Percentiles rank a stretch among this genome's conserved stretches.
These are phyloP conservation scores for Bombus pyrosoma DNA, from an alignment of 1,140 invertebrate species.

Conservation along the genomic window DNA sequence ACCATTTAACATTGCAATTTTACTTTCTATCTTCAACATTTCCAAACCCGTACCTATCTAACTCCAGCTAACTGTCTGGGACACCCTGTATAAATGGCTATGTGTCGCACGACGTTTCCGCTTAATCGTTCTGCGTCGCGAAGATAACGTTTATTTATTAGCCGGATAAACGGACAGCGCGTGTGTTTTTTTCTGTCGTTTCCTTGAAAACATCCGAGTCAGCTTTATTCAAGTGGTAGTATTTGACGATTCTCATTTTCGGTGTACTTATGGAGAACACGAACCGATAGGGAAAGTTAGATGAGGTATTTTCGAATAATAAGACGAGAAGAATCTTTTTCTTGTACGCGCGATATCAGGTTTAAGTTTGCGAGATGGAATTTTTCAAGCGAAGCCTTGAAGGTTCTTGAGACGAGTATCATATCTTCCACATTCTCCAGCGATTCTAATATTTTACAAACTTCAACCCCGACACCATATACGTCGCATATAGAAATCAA, in stretches of 20 bases:
- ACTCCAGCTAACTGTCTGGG: neutral
- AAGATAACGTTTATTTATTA: conserved; percentile 32
- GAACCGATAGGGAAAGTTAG: neutral
- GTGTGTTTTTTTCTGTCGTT: neutral
- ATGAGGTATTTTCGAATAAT: too few relatives aligned
- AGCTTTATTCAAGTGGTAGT: neutral
- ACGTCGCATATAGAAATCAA: too few relatives aligned
- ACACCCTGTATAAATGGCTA: neutral
- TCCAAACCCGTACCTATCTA: too few relatives aligned
- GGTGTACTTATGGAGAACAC: neutral
- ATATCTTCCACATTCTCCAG: too few relatives aligned
- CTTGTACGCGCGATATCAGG: too few relatives aligned
- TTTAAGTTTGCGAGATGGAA: too few relatives aligned
- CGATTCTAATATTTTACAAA: too few relatives aligned
- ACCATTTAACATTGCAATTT: neutral
- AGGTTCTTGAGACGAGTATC: too few relatives aligned
- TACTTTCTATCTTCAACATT: neutral
- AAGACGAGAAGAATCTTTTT: too few relatives aligned
- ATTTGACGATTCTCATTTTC: neutral
- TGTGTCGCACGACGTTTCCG: neutral
- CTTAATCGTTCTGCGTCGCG: conserved; percentile 12
- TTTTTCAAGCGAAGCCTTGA: too few relatives aligned
- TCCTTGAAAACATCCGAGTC: neutral
- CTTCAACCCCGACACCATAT: too few relatives aligned
- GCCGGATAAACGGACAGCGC: neutral